Evolutionary conservation across 1,140 invertebrate genomes (phyloP).

Genomic region (Anoplolepis gracilipes): DNA sequence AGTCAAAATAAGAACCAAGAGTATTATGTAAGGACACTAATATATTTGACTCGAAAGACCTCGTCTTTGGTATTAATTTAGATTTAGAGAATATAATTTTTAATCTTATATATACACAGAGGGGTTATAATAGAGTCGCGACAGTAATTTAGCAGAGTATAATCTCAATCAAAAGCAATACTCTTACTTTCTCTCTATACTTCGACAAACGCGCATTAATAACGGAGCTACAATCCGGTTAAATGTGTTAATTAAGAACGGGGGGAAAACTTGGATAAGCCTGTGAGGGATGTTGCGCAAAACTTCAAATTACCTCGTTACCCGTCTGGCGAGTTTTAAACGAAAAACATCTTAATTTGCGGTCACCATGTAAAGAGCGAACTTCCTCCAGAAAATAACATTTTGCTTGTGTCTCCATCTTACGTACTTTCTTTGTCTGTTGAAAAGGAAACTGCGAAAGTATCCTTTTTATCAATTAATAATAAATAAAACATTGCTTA

Average conservation of each 20-base stretch:
- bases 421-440: not conserved
- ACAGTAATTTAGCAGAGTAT: conserved; percentile 19
- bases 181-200: conserved; percentile 18
- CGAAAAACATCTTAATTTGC: conserved; percentile 38
- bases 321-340: conserved; percentile 45
- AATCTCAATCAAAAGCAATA: conserved; percentile 1
- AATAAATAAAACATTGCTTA: no score
- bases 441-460: not conserved
- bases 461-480: not conserved
- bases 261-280: conserved; percentile 61
- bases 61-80: not conserved
- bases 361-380: not conserved
- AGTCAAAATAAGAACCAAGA: not conserved
- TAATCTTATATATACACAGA: not conserved
- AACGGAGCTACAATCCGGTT: conserved; percentile 21
- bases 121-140: not conserved
- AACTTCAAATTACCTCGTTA: conserved; percentile 58
- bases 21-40: conserved; percentile 4
- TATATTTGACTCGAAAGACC: not conserved
- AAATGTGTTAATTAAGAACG: conserved; percentile 61
- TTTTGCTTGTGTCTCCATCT: no score
- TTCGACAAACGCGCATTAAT: conserved; percentile 34
- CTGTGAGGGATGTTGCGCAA: not conserved
- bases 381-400: not conserved
- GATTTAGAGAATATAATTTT: not conserved